Percentiles rank a stretch among this genome's conserved stretches.
phyloP scores from a whole-genome alignment of 2,113 vertebrate genomes.

The Promerops cafer region DNA sequence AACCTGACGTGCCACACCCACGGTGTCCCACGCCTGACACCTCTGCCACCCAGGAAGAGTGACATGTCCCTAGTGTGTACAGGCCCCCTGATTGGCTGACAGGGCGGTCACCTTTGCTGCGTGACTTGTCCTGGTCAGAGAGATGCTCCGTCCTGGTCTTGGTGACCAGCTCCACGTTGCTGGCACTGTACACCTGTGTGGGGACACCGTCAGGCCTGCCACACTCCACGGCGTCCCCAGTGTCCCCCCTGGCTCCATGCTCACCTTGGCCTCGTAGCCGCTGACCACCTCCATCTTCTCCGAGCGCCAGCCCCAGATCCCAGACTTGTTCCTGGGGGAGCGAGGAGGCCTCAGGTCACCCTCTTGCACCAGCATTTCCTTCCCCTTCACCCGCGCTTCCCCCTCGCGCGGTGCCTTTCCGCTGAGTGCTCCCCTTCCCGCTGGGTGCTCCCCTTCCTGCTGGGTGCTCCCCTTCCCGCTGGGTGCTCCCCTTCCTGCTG shows the following conservation, averaged over 20 bases:
- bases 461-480: not conserved
- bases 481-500: rapidly evolving
- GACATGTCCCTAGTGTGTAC: rapidly evolving
- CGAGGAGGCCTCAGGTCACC: not conserved
- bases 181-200: constrained; percentile 90
- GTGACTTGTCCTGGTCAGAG: constrained; percentile 92
- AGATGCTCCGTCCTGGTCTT: constrained; percentile 95
- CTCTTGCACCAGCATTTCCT: not conserved
- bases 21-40: rapidly evolving
- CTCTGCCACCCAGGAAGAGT: not conserved
- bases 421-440: no score
- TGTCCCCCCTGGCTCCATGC: rapidly evolving
- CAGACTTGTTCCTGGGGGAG: constrained; percentile 86
- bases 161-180: constrained; percentile 94
- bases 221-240: not conserved
- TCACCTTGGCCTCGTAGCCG: constrained; percentile 93
- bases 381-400: rapidly evolving
- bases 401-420: rapidly evolving
- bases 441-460: rapidly evolving
- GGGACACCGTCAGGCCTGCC: not conserved
- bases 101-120: constrained; percentile 83
- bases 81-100: not conserved
- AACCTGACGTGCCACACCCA: no score
- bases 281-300: constrained; percentile 92
- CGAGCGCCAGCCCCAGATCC: constrained; percentile 96